These are phyloP conservation scores for Hydractinia echinata DNA, from an alignment of 30 jellyfish, hydroid and myxozoan genomes.

Conservation along the genomic window DNA sequence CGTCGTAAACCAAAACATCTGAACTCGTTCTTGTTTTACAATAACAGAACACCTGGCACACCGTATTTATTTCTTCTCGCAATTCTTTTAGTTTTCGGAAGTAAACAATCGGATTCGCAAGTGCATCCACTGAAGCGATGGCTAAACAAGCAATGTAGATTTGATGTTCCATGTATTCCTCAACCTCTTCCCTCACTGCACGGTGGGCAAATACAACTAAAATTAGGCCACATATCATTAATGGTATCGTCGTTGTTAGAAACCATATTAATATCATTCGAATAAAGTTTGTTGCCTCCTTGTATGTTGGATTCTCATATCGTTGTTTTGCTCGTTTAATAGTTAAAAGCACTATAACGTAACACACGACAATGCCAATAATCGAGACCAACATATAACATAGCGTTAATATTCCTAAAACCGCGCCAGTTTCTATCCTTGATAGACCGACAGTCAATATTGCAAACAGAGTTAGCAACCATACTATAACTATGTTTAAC, in stretches of 20 bases:
- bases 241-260: conserved; percentile 14
- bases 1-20: no score
- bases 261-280: conserved; percentile 18
- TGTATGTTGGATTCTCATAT: conserved; percentile 2
- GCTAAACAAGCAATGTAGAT: conserved; percentile 8
- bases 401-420: conserved; percentile 13
- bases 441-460: conserved; percentile 3
- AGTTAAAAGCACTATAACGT: neutral
- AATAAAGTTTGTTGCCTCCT: conserved; percentile 16
- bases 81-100: neutral
- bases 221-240: conserved; percentile 19
- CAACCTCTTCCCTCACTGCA: neutral
- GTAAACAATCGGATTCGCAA: conserved; percentile 14
- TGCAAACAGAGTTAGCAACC: conserved; percentile 18
- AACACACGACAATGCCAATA: conserved; percentile 13
- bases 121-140: conserved; percentile 15
- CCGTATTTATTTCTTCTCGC: no score
- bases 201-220: conserved; percentile 12
- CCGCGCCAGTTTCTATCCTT: neutral
- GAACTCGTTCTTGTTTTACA: no score
- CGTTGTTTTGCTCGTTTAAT: conserved; percentile 28
- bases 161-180: conserved; percentile 16
- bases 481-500: neutral
- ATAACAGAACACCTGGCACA: no score
- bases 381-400: neutral